These are phyloP conservation scores for Orussus abietinus DNA, from an alignment of 1,140 invertebrate species.

Conservation along the genomic window DNA sequence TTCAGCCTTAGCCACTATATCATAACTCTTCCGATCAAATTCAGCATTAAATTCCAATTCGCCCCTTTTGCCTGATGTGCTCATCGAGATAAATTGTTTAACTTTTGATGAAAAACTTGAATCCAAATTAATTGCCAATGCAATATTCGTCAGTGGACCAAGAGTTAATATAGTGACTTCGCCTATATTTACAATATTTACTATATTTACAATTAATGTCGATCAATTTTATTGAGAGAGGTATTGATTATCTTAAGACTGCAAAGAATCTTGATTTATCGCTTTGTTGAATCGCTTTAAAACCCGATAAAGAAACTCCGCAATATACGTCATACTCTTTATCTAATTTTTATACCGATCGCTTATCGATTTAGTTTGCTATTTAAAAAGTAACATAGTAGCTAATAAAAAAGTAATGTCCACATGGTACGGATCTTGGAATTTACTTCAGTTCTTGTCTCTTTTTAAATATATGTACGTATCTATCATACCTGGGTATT, in stretches of 20 bases:
- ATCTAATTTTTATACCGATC: too few species aligned
- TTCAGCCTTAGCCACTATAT: slow-evolving; percentile 59
- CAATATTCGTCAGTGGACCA: slow-evolving; percentile 63
- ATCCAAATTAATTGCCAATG: slow-evolving; percentile 57
- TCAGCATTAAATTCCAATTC: slow-evolving; percentile 66
- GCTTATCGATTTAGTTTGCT: too few species aligned
- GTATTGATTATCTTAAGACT: slow-evolving; percentile 10
- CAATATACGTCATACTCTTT: too few species aligned
- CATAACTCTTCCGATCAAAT: slow-evolving; percentile 62
- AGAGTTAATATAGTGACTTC: slow-evolving; percentile 54
- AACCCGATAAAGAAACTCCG: too few species aligned
- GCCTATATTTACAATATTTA: slow-evolving; percentile 25
- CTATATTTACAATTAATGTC: slow-evolving; percentile 21
- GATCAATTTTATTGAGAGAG: slow-evolving; percentile 12
- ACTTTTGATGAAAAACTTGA: slow-evolving; percentile 52
- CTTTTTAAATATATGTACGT: too few species aligned
- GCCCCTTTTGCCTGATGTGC: slow-evolving; percentile 55
- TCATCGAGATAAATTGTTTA: slow-evolving; percentile 51
- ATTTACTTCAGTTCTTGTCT: too few species aligned
- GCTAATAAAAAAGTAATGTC: too few species aligned
- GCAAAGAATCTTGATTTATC: too few species aligned
- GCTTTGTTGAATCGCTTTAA: too few species aligned
- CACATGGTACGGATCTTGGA: too few species aligned
- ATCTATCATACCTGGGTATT: slow-evolving; percentile 51
- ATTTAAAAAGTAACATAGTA: too few species aligned